Evolutionary conservation across 2,888 invertebrate genomes (phyloP), one percentile per base, ranked within the genome.

Genomic region (Perizoma affinitatum): DNA sequence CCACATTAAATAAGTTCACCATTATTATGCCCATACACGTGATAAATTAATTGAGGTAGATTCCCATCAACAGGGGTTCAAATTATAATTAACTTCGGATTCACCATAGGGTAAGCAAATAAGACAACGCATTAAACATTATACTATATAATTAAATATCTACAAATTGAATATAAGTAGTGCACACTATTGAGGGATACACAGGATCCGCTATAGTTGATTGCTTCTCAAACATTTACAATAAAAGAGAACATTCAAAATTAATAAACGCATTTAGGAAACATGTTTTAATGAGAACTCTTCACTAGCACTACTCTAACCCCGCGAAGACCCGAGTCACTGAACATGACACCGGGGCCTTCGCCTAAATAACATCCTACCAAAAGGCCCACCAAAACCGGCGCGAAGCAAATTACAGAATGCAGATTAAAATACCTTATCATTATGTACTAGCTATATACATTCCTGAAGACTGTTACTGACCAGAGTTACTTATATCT

Each of bases 1-100:
- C 80, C 75, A 80, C 65, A 83, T 86, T 79, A 88, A 89, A 85
- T 81, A 83, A 87, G 88, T 86, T 86, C 77, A 81, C 83, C 86
- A 87, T 85, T 86, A 90, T 89, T 87, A 90, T 90, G 91, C 90
- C 90, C 90, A 86, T 91, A 92, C 81, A 85, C 88, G 89, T 90
- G 90, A 89, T 91, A 92, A 92, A 92, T 88, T 84, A 92, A 90
- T 86, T 93, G 93, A 93, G 93, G 93, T 93, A 93, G 93, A 90
- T 92, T 82, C 88, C 88, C 89, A 82, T 68, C 75, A 64, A 74
- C 77, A 78, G 79, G 88, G 90, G 83, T 79, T 84, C 83, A 87
- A 88, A 89, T 85, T 86, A 89, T 86, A 88, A 85, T 85, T 83
- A 86, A 79, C 85, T 82, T 83, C 86, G 83, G 87, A 83, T 83